These are phyloP conservation scores for Tetragnatha montana DNA, from an alignment of 2,888 invertebrate genomes.

Conservation along the genomic window DNA sequence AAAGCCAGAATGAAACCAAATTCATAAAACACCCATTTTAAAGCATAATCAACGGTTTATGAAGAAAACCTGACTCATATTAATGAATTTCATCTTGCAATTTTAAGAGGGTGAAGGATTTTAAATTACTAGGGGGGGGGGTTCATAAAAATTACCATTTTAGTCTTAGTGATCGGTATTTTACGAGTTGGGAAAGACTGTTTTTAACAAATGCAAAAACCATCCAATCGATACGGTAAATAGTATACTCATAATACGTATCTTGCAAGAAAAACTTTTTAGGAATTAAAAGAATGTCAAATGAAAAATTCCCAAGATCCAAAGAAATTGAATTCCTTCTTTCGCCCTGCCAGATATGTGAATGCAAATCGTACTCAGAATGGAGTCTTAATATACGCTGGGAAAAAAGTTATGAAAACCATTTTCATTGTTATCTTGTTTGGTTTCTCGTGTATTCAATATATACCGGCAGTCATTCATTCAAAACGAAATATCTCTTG, in stretches of 20 bases:
- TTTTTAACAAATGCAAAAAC: too few species aligned
- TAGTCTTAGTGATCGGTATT: too few species aligned
- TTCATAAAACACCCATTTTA: too few species aligned
- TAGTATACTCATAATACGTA: not conserved
- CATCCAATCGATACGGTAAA: too few species aligned
- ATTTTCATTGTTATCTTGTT: not conserved
- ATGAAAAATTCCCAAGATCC: not conserved
- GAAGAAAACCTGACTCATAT: too few species aligned
- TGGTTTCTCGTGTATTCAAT: not conserved
- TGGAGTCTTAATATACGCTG: not conserved
- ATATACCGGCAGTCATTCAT: not conserved
- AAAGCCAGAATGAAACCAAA: too few species aligned
- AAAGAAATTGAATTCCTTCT: not conserved
- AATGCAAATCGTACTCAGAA: not conserved
- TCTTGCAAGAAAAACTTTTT: not conserved
- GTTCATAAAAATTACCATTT: too few species aligned
- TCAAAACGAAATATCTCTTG: not conserved
- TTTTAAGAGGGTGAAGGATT: too few species aligned
- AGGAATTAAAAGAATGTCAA: not conserved
- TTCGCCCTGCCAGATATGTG: not conserved
- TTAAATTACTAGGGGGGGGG: too few species aligned
- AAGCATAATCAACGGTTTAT: too few species aligned
- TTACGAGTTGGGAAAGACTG: too few species aligned
- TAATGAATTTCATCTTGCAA: too few species aligned
- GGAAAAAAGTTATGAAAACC: not conserved